phyloP scores from a whole-genome alignment of 2,888 invertebrate species.

The Dryobota labecula region DNA sequence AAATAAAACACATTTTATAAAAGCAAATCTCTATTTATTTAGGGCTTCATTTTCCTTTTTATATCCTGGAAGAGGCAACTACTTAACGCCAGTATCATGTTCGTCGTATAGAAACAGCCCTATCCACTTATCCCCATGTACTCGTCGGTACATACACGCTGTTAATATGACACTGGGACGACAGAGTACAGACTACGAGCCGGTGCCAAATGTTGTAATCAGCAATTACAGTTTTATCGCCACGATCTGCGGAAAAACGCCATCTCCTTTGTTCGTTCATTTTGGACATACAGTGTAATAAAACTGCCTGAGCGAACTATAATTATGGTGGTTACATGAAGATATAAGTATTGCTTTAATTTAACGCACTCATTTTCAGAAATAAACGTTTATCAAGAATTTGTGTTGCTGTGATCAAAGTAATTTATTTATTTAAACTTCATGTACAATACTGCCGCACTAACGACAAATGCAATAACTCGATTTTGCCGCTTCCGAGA shows the following conservation, averaged over 20 bases:
- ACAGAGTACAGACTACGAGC: conserved; percentile 6
- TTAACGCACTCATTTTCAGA: neutral
- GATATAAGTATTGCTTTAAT: neutral
- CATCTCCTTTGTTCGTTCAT: conserved; percentile 43
- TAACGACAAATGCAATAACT: too few species aligned
- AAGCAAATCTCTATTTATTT: too few species aligned
- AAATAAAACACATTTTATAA: too few species aligned
- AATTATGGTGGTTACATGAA: neutral
- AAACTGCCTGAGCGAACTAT: conserved; percentile 26
- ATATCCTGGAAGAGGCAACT: neutral
- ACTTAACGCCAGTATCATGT: neutral
- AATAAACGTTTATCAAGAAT: neutral
- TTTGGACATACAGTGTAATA: conserved; percentile 28
- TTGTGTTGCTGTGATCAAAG: neutral
- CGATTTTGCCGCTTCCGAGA: too few species aligned
- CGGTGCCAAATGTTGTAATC: conserved; percentile 48
- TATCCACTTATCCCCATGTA: neutral
- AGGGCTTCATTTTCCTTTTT: neutral
- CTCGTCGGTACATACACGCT: conserved; percentile 6
- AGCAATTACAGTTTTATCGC: conserved; percentile 50
- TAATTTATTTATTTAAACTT: too few species aligned
- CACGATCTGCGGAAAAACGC: conserved; percentile 42
- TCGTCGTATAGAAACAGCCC: neutral
- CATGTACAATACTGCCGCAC: too few species aligned
- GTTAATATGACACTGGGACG: conserved; percentile 19